Evolutionary conservation across 2,797 vertebrate genomes (phyloP).

Genomic region (Xenopus petersii): DNA sequence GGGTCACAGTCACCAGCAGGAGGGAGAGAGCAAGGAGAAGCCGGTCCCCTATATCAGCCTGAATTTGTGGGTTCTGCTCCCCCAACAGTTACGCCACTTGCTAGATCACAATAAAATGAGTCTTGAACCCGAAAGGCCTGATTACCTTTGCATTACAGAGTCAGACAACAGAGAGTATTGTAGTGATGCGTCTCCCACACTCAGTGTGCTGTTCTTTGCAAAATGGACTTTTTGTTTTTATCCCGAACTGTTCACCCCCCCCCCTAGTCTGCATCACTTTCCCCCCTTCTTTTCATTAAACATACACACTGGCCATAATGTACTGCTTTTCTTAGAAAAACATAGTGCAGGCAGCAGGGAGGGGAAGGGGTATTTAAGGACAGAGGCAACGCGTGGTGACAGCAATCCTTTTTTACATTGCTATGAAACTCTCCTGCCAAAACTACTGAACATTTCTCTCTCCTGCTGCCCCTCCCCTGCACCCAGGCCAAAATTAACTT

Average conservation of each 20-base stretch:
- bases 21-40: too few species aligned
- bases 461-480: background rate
- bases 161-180: too few species aligned
- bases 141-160: too few species aligned
- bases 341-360: slow-evolving; percentile 29
- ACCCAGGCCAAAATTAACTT: too few species aligned
- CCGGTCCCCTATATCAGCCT: too few species aligned
- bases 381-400: slow-evolving; percentile 29
- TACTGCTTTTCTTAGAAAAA: slow-evolving; percentile 44
- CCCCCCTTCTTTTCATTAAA: slow-evolving; percentile 21
- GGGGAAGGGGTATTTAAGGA: slow-evolving; percentile 29
- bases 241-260: background rate
- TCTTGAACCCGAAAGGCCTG: too few species aligned
- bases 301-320: slow-evolving; percentile 47
- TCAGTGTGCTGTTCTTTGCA: background rate
- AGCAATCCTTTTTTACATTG: slow-evolving; percentile 34
- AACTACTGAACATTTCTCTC: slow-evolving; percentile 11
- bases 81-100: too few species aligned
- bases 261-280: background rate
- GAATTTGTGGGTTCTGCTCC: too few species aligned
- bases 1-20: too few species aligned
- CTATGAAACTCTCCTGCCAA: slow-evolving; percentile 16
- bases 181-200: background rate
- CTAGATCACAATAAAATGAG: too few species aligned
- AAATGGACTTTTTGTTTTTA: background rate